phyloP scores from a whole-genome alignment of 2,113 vertebrate species.

The Mesembrinibis cayennensis region DNA sequence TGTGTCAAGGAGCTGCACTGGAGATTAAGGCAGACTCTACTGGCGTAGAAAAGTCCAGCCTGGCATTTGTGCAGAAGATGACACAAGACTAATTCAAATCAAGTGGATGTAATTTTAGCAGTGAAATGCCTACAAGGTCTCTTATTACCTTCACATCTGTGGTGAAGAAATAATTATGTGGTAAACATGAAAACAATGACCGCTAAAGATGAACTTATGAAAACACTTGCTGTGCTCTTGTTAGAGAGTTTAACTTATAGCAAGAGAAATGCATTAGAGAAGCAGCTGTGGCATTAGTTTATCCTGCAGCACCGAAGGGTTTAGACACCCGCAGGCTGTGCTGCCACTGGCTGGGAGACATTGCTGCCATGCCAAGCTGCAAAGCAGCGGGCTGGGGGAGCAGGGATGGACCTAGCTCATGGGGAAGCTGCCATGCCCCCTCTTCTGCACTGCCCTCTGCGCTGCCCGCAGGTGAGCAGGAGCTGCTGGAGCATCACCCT shows the following conservation, averaged over 20 bases:
- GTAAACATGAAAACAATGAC: background rate
- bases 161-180: background rate
- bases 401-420: too few species aligned
- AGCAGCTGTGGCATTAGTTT: background rate
- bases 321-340: background rate
- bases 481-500: background rate
- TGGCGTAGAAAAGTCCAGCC: background rate
- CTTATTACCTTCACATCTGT: background rate
- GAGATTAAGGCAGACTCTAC: background rate
- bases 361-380: background rate
- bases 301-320: background rate
- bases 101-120: background rate
- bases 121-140: background rate
- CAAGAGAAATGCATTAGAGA: background rate
- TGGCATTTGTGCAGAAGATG: background rate
- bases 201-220: background rate
- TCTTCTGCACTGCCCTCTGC: background rate
- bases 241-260: background rate
- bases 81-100: background rate
- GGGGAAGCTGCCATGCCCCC: background rate
- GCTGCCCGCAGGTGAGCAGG: too few species aligned
- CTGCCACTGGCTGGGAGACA: background rate
- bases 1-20: background rate
- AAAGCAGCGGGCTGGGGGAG: background rate
- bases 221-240: background rate